Conservation (phyloP, 2,113 vertebrate genomes). For the Cyanoderma ruficeps region DNA sequence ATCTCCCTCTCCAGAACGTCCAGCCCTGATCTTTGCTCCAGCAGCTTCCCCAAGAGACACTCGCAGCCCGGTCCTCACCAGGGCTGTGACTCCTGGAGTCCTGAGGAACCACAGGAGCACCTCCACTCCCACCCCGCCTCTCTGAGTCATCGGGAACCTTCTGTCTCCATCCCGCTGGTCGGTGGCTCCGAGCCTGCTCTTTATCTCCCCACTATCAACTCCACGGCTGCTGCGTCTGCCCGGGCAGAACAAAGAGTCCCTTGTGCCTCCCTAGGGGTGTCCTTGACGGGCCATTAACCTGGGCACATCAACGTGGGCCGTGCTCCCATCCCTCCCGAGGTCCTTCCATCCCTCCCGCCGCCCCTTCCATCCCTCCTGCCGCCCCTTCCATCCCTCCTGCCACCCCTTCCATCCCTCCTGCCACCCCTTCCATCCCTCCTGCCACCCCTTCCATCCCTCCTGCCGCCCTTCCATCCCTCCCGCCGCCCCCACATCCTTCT, state of each 20-base stretch:
- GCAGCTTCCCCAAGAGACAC: background rate
- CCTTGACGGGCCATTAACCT: background rate
- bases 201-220: background rate
- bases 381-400: background rate
- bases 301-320: background rate
- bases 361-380: background rate
- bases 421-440: no score
- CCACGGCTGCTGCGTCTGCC: accelerated
- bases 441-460: accelerated
- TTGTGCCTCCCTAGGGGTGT: background rate
- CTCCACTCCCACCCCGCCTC: background rate
- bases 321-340: accelerated
- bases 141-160: background rate
- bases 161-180: accelerated
- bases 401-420: no score
- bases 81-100: background rate
- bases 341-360: accelerated
- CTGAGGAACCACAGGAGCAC: background rate
- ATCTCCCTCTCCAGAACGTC: background rate
- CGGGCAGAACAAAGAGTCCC: background rate
- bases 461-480: background rate
- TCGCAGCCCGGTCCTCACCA: background rate
- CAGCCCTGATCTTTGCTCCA: background rate
- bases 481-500: no score
- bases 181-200: background rate